Evolutionary conservation across 2,113 vertebrate genomes (phyloP).

Genomic region (Ammospiza nelsoni): DNA sequence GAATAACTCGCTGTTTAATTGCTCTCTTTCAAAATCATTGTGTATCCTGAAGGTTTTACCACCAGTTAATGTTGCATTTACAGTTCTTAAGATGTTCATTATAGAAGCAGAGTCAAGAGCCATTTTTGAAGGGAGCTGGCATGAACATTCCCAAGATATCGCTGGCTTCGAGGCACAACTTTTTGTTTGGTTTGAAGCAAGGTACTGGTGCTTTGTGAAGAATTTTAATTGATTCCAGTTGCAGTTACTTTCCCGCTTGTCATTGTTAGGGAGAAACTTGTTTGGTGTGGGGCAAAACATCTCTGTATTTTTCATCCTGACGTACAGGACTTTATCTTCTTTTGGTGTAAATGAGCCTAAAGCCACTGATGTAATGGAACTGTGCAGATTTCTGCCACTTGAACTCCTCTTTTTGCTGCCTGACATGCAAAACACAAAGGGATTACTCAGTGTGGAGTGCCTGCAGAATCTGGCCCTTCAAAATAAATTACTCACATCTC

Average conservation of each 20-base stretch:
- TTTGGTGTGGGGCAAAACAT: background rate
- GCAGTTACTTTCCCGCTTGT: conserved; percentile 2
- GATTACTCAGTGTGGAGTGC: conserved; percentile 23
- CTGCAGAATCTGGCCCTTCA: conserved; percentile 55
- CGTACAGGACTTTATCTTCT: background rate
- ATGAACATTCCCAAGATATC: background rate
- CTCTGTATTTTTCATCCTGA: background rate
- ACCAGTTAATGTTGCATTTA: conserved; percentile 1
- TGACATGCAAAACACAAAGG: conserved; percentile 15
- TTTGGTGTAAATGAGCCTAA: conserved; percentile 13
- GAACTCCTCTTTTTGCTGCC: conserved; percentile 39
- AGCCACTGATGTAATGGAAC: background rate
- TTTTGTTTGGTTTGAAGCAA: conserved; percentile 28
- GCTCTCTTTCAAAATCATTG: background rate
- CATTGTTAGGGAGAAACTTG: background rate
- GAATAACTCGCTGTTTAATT: conserved; percentile 23
- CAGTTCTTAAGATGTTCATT: conserved; percentile 43
- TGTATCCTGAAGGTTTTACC: conserved; percentile 25
- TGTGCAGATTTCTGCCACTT: background rate
- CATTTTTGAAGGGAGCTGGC: conserved; percentile 34
- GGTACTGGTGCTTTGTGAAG: background rate
- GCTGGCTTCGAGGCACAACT: conserved; percentile 6
- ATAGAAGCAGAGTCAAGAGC: conserved; percentile 9
- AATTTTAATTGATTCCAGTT: conserved; percentile 58
- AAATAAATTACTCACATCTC: conserved; percentile 52